Evolutionary conservation across 1,140 invertebrate genomes (phyloP).

Genomic region (Lepidurus packardi): DNA sequence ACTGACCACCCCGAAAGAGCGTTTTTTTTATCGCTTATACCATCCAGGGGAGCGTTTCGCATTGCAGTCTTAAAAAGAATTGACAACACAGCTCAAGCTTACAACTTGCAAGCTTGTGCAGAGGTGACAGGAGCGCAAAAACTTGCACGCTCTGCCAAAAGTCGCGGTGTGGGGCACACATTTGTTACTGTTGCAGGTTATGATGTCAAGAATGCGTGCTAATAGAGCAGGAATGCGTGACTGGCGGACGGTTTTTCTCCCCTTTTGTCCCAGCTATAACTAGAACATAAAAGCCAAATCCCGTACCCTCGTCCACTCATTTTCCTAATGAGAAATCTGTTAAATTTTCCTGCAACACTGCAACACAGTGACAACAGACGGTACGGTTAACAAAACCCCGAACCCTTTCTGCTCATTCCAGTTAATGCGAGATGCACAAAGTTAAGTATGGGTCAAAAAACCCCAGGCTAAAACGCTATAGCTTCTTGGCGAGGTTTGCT

Average conservation of each 20-base stretch:
- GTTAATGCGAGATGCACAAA: slow-evolving; percentile 12
- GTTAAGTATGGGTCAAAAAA: not conserved
- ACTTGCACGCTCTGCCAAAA: not conserved
- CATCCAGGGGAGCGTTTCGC: not conserved
- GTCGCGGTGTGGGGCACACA: not conserved
- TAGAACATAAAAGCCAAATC: slow-evolving; percentile 15
- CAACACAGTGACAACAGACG: not conserved
- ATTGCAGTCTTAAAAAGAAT: not conserved
- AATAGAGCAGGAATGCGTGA: slow-evolving; percentile 15
- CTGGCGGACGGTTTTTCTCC: not conserved
- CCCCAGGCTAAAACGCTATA: not conserved
- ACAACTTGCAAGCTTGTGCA: not conserved
- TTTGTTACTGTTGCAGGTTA: not conserved
- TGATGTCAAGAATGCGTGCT: slow-evolving; percentile 9
- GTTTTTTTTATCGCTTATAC: not conserved
- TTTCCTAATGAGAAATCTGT: not conserved
- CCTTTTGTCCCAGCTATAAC: not conserved
- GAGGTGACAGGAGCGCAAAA: not conserved
- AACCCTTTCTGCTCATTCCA: not conserved
- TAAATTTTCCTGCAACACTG: not conserved
- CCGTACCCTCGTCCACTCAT: not conserved
- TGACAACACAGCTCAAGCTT: not conserved
- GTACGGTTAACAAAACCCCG: not conserved
- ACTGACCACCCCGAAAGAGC: not conserved
- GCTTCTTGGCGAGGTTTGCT: too few species aligned